phyloP scores from a whole-genome alignment of 2,797 vertebrate genomes.

The Antrozous pallidus region DNA sequence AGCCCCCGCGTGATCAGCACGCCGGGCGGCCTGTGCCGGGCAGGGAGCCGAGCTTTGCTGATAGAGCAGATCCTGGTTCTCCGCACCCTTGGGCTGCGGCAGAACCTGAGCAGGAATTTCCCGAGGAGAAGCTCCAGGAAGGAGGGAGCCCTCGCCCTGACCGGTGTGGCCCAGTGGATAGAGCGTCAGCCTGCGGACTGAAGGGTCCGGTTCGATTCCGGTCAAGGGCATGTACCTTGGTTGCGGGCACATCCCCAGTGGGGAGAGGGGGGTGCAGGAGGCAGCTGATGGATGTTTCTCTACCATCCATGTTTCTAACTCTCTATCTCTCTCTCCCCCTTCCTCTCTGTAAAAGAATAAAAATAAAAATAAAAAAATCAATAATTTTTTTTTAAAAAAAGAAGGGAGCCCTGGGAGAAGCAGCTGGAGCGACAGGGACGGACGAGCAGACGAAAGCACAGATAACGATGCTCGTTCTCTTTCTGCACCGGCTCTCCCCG shows the following conservation, averaged over 20 bases:
- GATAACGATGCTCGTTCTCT: not conserved
- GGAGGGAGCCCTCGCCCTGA: not conserved
- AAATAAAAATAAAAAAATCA: too few relatives aligned
- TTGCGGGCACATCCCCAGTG: too few relatives aligned
- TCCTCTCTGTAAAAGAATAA: too few relatives aligned
- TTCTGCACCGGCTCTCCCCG: not conserved
- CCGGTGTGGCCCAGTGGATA: too few relatives aligned
- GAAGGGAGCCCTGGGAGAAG: not conserved
- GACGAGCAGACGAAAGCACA: not conserved
- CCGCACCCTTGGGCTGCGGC: not conserved
- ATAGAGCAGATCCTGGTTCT: constrained; percentile 58
- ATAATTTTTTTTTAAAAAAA: too few relatives aligned
- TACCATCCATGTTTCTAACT: too few relatives aligned
- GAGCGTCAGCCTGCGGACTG: too few relatives aligned
- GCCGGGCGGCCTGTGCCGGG: not conserved
- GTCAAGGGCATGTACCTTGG: too few relatives aligned
- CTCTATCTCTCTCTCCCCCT: too few relatives aligned
- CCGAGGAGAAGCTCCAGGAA: not conserved
- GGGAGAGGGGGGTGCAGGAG: too few relatives aligned
- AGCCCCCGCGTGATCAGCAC: not conserved
- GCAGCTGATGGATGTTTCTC: too few relatives aligned
- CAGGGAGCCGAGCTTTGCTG: constrained; percentile 59
- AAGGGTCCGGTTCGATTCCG: too few relatives aligned
- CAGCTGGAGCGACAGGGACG: not conserved
- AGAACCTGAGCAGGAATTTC: constrained; percentile 19